phyloP scores from a whole-genome alignment of 2,113 vertebrate genomes.

The Bos javanicus region DNA sequence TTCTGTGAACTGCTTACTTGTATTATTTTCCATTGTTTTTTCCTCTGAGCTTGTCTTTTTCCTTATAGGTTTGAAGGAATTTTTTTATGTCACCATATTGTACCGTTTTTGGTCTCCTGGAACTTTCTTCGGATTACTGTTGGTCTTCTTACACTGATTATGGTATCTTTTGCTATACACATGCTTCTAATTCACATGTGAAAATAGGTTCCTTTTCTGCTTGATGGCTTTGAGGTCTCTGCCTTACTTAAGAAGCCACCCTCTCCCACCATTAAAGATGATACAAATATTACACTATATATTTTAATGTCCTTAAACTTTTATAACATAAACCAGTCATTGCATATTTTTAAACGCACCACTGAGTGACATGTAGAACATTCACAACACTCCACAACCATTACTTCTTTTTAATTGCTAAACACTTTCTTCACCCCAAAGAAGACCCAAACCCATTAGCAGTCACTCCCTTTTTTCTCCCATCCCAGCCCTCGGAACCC shows the following conservation, averaged over 20 bases:
- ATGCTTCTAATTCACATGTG: not conserved
- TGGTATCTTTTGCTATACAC: not conserved
- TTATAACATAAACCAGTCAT: not conserved
- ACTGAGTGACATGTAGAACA: not conserved
- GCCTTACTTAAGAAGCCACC: not conserved
- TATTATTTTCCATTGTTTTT: not conserved
- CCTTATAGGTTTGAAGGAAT: not conserved
- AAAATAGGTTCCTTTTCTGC: not conserved
- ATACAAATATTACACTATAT: not conserved
- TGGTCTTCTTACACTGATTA: not conserved
- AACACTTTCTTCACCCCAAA: not conserved
- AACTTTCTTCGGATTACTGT: not conserved
- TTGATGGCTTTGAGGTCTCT: not conserved
- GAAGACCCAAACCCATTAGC: not conserved
- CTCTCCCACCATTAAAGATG: not conserved
- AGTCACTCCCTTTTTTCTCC: not conserved
- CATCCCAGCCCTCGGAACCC: fast-evolving
- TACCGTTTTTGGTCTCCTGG: not conserved
- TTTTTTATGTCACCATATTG: not conserved
- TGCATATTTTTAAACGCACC: not conserved
- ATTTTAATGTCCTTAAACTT: not conserved
- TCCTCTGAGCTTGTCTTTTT: not conserved
- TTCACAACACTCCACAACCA: not conserved
- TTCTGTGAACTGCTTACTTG: not conserved
- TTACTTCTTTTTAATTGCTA: not conserved